phyloP scores from a whole-genome alignment of 2,113 vertebrate species.

The Oceanodroma tethys region DNA sequence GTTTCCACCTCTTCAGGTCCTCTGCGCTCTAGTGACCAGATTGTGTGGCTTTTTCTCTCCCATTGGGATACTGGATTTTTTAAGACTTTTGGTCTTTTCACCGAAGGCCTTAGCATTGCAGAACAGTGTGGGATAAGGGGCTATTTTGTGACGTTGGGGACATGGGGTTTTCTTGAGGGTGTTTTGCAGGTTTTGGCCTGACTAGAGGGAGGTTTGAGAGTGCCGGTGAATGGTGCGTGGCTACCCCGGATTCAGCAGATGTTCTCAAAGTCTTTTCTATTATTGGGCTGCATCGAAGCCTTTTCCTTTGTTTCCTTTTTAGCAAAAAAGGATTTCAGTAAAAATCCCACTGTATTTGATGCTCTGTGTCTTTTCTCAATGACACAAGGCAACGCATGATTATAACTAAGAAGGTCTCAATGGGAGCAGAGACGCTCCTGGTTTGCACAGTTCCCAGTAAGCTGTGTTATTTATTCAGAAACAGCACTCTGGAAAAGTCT shows the following conservation, averaged over 20 bases:
- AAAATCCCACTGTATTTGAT: background rate
- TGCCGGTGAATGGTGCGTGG: too few relatives aligned
- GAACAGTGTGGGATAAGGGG: background rate
- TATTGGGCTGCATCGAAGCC: background rate
- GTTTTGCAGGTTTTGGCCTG: background rate
- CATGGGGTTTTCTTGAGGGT: background rate
- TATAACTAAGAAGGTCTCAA: background rate
- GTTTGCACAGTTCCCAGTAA: background rate
- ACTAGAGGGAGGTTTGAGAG: background rate
- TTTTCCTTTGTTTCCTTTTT: background rate
- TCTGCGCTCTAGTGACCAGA: background rate
- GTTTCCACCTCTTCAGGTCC: background rate
- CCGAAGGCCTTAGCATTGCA: background rate
- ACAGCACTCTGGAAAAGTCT: background rate
- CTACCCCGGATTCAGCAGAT: background rate
- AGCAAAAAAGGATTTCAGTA: background rate
- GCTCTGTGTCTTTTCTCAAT: background rate
- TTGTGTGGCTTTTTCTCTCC: background rate
- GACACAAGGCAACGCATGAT: background rate
- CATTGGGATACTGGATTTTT: background rate
- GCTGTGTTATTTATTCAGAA: background rate
- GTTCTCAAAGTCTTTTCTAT: background rate
- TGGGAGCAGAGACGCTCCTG: background rate
- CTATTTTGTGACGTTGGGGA: background rate
- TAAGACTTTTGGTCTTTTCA: background rate